Base-by-base conservation (phyloP, 2,113 vertebrate species). In the Zosterops lateralis region DNA sequence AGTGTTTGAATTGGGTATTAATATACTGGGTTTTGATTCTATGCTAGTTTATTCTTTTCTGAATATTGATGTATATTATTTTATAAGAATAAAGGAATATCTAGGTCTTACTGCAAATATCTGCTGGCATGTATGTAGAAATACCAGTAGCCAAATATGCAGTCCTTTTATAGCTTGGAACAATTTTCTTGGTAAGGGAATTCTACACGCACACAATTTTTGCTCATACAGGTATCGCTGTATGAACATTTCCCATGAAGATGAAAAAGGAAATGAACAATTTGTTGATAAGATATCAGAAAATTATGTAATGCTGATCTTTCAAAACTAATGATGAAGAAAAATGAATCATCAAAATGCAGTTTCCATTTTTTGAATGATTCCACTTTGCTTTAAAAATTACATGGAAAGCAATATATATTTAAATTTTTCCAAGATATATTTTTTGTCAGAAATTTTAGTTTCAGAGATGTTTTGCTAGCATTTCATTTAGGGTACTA, bases 141-240 rank as follows among this genome's bases (percentile, higher is more conserved):
- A n/a, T 47, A 47, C 4, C 19, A 20, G 7, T 29, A 61, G 7
- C 4, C 24, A 89, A 68, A 29, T 57, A 44, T 7, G 5, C 2
- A 47, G 7, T n/a, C 62, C 20, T 83, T 84, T 54, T 58, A 42
- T 26, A 47, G n/a, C 1, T 28, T 77, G 29, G 14, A 68, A 74
- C 3, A 12, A 17, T 78, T 94, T 83, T 54, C 19, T 31, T 72
- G 11, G 10, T 54, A 8, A 67, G 13, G 26, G 11, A 66, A 66
- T 76, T 8, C 1, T 47, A 17, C 22, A 62, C 29, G 56, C 31
- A 54, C 18, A 82, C 6, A 34, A 2, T 17, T 60, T 92, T 85
- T 42, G 4, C 14, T 50, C 31, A 14, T 36, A 20, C 0, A 22
- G 3, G 3, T n/a, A 76, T 28, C 9, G 0, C 5, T 67, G 12